Percentiles rank a stretch among this genome's conserved stretches.
phyloP scores from a whole-genome alignment of 2,797 vertebrate genomes.

The Neosilurus mollespiculum region DNA sequence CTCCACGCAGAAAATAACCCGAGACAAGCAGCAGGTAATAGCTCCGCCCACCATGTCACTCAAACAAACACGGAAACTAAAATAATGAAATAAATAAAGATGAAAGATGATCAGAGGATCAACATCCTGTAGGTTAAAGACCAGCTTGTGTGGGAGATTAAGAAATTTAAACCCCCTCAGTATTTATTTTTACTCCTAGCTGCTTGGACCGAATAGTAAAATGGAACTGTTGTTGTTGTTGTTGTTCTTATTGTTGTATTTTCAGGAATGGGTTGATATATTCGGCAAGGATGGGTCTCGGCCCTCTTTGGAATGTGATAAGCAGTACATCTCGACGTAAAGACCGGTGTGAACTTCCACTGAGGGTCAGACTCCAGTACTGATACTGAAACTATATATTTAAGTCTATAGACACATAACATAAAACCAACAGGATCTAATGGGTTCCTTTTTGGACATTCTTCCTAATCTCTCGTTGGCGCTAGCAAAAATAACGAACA shows the following conservation, averaged over 20 bases:
- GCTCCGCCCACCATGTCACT: background rate
- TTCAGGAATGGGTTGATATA: background rate
- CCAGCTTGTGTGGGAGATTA: background rate
- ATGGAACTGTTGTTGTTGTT: background rate
- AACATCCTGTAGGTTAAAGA: background rate
- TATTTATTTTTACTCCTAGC: background rate
- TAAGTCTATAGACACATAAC: background rate
- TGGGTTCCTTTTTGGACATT: no score
- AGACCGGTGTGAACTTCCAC: background rate
- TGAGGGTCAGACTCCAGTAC: background rate
- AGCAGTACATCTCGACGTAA: background rate
- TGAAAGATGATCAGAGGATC: background rate
- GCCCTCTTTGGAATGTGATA: background rate
- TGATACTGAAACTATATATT: background rate
- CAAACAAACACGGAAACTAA: background rate
- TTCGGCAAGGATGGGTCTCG: background rate
- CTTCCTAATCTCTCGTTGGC: background rate
- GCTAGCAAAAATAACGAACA: background rate
- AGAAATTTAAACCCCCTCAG: background rate
- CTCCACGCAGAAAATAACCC: background rate
- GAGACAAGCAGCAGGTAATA: background rate
- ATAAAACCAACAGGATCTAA: background rate
- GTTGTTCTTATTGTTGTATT: background rate
- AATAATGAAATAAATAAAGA: background rate
- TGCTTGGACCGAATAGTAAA: background rate